A percentile compares a stretch with the other conserved stretches of the same genome.
phyloP scores from a whole-genome alignment of 2,797 vertebrate species.

The Eleutherodactylus coqui region DNA sequence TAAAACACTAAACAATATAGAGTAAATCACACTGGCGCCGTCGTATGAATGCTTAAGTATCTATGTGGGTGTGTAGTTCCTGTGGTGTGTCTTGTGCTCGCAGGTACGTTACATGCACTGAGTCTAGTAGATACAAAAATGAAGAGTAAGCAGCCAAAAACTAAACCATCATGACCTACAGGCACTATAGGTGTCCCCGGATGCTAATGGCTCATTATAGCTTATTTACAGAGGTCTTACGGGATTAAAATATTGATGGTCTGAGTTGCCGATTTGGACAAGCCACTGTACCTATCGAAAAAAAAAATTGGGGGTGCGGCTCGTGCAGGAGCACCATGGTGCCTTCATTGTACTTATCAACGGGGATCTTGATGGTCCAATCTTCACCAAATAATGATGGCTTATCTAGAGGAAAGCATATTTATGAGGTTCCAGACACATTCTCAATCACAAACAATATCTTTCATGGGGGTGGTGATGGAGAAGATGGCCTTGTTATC shows the following conservation, averaged over 20 bases:
- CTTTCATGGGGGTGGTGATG: too few relatives aligned
- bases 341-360: too few relatives aligned
- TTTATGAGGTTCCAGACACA: too few relatives aligned
- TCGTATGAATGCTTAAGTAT: slow-evolving; percentile 39
- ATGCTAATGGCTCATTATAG: neutral
- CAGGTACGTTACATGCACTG: neutral
- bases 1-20: slow-evolving; percentile 48
- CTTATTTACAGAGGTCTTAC: neutral
- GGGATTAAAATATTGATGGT: neutral
- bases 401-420: too few relatives aligned
- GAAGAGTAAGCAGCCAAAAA: neutral
- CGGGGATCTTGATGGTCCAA: too few relatives aligned
- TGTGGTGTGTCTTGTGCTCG: slow-evolving; percentile 31
- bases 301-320: too few relatives aligned
- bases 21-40: slow-evolving; percentile 54
- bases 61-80: slow-evolving; percentile 50
- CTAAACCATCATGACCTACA: neutral
- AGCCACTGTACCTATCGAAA: too few relatives aligned
- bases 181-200: neutral
- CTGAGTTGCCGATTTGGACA: too few relatives aligned
- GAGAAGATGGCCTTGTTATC: too few relatives aligned
- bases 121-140: neutral
- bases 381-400: too few relatives aligned
- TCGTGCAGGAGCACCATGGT: too few relatives aligned
- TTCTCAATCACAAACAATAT: too few relatives aligned